Conservation (phyloP, 2,113 vertebrate species). For the Macrotis lagotis region DNA sequence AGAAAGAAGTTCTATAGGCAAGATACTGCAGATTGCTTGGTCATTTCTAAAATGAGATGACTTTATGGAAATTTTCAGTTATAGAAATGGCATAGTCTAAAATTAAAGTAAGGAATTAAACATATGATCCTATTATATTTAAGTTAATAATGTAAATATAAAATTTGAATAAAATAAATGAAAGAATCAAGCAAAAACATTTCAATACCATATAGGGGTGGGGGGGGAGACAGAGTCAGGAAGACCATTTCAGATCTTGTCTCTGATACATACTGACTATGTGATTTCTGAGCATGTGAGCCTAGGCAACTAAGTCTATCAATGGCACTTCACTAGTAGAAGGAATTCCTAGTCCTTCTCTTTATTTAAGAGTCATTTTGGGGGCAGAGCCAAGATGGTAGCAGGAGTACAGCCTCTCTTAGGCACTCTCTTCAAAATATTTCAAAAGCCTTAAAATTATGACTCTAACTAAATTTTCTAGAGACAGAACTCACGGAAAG, state of each 20-base stretch:
- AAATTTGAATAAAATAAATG: constrained; percentile 12
- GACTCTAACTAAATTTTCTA: too few species aligned
- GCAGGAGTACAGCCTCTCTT: too few species aligned
- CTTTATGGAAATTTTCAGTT: constrained; percentile 30
- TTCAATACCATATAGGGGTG: not conserved
- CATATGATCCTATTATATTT: not conserved
- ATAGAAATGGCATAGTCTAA: not conserved
- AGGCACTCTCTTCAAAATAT: too few species aligned
- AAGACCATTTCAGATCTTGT: not conserved
- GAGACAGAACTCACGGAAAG: too few species aligned
- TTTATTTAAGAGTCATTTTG: not conserved
- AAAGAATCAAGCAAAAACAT: not conserved
- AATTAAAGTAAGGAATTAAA: not conserved
- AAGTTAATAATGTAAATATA: constrained; percentile 8
- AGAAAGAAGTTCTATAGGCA: constrained; percentile 36
- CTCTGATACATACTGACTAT: not conserved
- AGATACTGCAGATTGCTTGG: constrained; percentile 37
- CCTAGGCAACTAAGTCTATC: not conserved
- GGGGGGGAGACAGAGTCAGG: not conserved
- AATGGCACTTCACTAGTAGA: not conserved
- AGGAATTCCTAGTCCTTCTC: not conserved
- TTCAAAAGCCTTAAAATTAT: too few species aligned
- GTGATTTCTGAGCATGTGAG: not conserved
- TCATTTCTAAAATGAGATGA: constrained; percentile 40
- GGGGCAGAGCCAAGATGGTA: too few species aligned